Percentiles rank a stretch among this genome's conserved stretches.
Evolutionary conservation across 2,113 vertebrate genomes (phyloP).

Genomic region (Hemiprocne comata): DNA sequence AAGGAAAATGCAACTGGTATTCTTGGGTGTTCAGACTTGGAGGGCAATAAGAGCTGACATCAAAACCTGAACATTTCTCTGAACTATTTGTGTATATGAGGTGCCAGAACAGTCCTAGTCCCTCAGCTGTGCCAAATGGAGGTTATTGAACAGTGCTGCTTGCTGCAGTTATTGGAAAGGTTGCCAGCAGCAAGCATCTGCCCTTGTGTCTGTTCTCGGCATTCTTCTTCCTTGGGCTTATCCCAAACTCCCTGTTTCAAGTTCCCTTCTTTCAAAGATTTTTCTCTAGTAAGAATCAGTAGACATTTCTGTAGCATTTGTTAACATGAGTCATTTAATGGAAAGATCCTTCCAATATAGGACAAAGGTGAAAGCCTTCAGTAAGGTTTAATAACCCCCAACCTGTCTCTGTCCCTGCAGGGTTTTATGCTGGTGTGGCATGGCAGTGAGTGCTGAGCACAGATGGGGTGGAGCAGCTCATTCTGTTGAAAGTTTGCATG

Average conservation of each 20-base stretch:
- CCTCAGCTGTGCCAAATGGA: background rate
- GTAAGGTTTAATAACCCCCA: background rate
- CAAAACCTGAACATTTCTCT: background rate
- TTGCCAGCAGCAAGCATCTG: background rate
- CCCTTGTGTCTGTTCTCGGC: background rate
- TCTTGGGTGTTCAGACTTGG: background rate
- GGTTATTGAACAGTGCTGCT: background rate
- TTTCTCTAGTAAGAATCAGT: background rate
- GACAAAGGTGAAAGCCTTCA: background rate
- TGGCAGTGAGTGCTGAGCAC: fast-evolving
- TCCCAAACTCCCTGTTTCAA: background rate
- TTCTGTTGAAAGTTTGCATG: fast-evolving
- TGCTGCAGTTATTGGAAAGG: background rate
- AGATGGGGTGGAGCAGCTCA: background rate
- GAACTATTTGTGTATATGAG: background rate
- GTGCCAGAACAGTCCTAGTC: background rate
- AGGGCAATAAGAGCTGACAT: background rate
- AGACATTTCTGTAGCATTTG: fast-evolving
- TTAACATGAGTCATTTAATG: background rate
- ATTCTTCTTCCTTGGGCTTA: background rate
- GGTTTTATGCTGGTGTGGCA: fast-evolving
- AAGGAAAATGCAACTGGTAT: background rate
- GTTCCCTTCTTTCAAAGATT: background rate
- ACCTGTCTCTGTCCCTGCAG: background rate
- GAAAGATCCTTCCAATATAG: background rate